phyloP scores from a whole-genome alignment of 2,888 invertebrate species.

The Patella ulyssiponensis region DNA sequence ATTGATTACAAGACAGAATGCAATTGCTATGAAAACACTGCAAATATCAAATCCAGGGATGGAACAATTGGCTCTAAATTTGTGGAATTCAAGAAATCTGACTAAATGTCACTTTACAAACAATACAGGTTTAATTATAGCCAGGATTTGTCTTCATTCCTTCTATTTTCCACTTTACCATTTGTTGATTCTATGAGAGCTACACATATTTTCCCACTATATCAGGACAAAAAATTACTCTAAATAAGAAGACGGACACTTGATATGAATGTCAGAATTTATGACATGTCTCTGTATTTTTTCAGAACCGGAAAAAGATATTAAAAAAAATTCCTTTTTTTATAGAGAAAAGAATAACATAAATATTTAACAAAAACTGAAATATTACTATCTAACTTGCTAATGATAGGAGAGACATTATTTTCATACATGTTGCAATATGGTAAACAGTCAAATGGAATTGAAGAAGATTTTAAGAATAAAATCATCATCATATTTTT shows the following conservation, averaged over 20 bases:
- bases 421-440: no score
- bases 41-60: conserved; percentile 15
- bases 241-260: conserved; percentile 1
- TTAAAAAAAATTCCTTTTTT: no score
- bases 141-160: neutral
- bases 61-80: conserved; percentile 13
- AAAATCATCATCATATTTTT: no score
- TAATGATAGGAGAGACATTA: no score
- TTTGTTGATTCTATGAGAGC: conserved; percentile 3
- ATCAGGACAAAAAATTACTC: neutral
- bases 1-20: conserved; percentile 16
- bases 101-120: conserved; percentile 13
- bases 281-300: neutral
- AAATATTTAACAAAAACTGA: no score
- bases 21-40: conserved; percentile 19
- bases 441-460: no score
- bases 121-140: conserved; percentile 10
- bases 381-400: no score
- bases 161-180: neutral
- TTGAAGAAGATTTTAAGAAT: no score
- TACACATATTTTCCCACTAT: neutral
- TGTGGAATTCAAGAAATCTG: conserved; percentile 13
- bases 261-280: conserved; percentile 8
- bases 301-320: no score
- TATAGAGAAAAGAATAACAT: no score